Evolutionary conservation across 2,888 invertebrate genomes (phyloP).

Genomic region (Anorthoa munda): DNA sequence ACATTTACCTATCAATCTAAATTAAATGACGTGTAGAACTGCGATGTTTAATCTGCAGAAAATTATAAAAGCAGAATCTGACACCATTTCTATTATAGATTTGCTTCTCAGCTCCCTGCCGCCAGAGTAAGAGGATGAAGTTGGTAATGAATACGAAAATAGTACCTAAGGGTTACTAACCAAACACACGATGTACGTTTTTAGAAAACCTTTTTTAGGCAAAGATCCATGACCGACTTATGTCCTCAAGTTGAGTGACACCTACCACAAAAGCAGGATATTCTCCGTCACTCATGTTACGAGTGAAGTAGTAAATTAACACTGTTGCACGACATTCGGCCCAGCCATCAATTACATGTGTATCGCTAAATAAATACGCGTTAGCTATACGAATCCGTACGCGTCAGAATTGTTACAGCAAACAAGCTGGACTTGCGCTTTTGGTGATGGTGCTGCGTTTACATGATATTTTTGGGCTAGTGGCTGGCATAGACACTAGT

Average conservation of each 20-base stretch:
- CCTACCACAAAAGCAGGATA: constrained; percentile 50
- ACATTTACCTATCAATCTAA: not conserved
- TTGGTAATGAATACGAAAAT: too few relatives aligned
- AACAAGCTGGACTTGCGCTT: constrained; percentile 81
- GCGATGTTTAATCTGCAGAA: not conserved
- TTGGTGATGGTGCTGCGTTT: constrained; percentile 78
- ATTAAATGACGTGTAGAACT: not conserved
- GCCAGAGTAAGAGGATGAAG: not conserved
- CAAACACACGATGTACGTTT: too few relatives aligned
- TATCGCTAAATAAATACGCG: constrained; percentile 87
- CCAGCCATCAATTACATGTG: constrained; percentile 83
- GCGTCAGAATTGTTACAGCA: constrained; percentile 82
- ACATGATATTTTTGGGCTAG: constrained; percentile 17
- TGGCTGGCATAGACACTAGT: constrained; percentile 6
- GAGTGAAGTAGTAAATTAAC: constrained; percentile 64
- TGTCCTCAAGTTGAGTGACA: constrained; percentile 47
- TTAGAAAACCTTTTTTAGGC: not conserved
- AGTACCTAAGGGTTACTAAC: too few relatives aligned
- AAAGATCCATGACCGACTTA: constrained; percentile 30
- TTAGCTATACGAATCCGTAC: constrained; percentile 81
- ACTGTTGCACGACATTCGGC: constrained; percentile 74
- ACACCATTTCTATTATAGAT: not conserved
- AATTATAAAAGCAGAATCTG: not conserved
- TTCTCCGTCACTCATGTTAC: constrained; percentile 29
- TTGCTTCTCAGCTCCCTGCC: not conserved